These are phyloP conservation scores for Hesperia comma DNA, from an alignment of 2,888 invertebrate species.

Conservation along the genomic window DNA sequence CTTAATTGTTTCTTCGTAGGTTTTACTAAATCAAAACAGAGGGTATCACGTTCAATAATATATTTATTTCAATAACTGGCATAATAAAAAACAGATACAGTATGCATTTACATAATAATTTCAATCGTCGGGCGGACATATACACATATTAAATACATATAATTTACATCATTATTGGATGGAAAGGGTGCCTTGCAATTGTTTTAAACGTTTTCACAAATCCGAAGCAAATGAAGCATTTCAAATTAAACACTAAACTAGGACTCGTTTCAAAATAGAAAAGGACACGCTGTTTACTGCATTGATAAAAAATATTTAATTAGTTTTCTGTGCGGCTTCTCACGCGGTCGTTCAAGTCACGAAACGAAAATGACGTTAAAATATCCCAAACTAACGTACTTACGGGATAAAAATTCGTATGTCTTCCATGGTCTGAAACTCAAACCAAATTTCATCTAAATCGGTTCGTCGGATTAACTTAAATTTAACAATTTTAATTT, in stretches of 20 bases:
- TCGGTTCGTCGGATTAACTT: no score
- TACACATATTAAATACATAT: background rate
- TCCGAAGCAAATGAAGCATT: background rate
- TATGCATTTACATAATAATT: slow-evolving; percentile 41
- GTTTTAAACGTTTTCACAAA: background rate
- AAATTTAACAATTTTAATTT: no score
- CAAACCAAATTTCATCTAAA: no score
- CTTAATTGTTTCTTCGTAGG: background rate
- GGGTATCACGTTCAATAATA: slow-evolving; percentile 29
- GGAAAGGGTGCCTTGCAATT: slow-evolving; percentile 1
- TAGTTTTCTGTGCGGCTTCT: no score
- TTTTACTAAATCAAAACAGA: background rate
- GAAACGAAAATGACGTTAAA: no score
- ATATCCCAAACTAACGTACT: no score
- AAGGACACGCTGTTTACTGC: background rate
- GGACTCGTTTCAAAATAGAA: background rate
- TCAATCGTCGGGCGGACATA: slow-evolving; percentile 23
- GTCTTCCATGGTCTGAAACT: no score
- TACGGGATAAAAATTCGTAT: no score
- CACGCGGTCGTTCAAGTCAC: no score
- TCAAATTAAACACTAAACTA: slow-evolving; percentile 1
- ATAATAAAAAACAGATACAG: slow-evolving; percentile 35
- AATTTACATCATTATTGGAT: slow-evolving; percentile 8
- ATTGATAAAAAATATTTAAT: background rate
- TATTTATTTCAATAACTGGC: slow-evolving; percentile 35